A percentile compares a stretch with the other conserved stretches of the same genome.
Evolutionary conservation across 1,140 invertebrate genomes (phyloP).

Genomic region (Drosophila kepulauana): DNA sequence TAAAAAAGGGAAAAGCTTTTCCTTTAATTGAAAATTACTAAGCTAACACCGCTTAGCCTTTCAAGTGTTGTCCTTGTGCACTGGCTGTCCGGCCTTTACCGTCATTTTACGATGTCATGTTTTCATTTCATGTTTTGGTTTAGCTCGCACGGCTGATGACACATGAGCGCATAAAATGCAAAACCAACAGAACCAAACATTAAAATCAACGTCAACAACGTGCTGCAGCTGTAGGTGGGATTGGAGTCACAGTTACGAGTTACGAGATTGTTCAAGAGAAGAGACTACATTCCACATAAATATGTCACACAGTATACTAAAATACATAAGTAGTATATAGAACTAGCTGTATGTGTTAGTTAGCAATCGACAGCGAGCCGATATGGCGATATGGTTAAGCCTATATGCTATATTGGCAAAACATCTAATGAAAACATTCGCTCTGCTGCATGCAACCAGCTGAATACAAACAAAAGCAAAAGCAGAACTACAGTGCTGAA

Average conservation of each 20-base stretch:
- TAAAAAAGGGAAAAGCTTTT: conserved; percentile 63
- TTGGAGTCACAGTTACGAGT: neutral
- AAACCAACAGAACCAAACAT: conserved; percentile 64
- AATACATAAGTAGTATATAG: conserved; percentile 4
- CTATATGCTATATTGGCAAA: conserved; percentile 57
- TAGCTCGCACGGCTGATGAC: conserved; percentile 51
- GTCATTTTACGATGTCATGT: conserved; percentile 38
- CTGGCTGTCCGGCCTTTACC: conserved; percentile 7
- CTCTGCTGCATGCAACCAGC: conserved; percentile 29
- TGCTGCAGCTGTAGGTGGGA: conserved; percentile 22
- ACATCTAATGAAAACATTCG: conserved; percentile 67
- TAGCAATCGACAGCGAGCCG: neutral
- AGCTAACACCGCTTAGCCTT: conserved; percentile 32
- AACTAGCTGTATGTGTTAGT: neutral
- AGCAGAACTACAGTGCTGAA: conserved; percentile 62
- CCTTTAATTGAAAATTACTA: conserved; percentile 72
- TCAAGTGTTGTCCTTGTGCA: neutral
- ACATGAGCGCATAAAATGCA: conserved; percentile 67
- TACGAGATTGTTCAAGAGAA: no score
- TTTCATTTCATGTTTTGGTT: conserved; percentile 68
- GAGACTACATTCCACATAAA: neutral
- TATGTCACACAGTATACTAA: neutral
- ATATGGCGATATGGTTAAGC: conserved; percentile 1
- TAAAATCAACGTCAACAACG: conserved; percentile 67
- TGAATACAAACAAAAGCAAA: conserved; percentile 55